Evolutionary conservation across 2,797 vertebrate species (phyloP).

Genomic region (Notoglanidium macrostoma): DNA sequence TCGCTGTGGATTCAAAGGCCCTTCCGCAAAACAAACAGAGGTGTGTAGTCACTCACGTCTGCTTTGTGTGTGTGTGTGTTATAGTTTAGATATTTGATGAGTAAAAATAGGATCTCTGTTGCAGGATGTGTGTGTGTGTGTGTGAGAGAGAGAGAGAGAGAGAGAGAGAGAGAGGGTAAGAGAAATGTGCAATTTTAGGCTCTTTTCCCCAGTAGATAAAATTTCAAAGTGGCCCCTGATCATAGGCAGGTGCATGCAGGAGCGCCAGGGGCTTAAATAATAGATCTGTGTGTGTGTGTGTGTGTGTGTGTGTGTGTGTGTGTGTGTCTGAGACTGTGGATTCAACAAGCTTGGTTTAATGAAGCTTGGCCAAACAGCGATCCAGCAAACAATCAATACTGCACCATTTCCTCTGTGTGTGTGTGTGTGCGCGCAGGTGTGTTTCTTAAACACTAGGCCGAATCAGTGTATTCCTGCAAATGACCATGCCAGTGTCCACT

Average conservation of each 20-base stretch:
- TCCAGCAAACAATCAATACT: slow-evolving; percentile 31
- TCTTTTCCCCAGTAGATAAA: slow-evolving; percentile 8
- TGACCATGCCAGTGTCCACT: neutral
- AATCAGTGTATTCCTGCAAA: neutral
- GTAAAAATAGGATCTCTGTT: neutral
- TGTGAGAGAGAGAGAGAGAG: neutral
- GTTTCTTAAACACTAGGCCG: neutral
- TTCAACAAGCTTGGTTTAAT: slow-evolving; percentile 41
- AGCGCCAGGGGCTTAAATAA: slow-evolving; percentile 8
- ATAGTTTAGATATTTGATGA: neutral
- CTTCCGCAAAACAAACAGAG: slow-evolving; percentile 89
- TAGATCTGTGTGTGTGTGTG: slow-evolving; percentile 33
- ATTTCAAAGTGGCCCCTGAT: slow-evolving; percentile 31
- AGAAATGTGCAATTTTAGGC: neutral
- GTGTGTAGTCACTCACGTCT: slow-evolving; percentile 67
- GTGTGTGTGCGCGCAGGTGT: neutral
- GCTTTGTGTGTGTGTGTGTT: neutral
- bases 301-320: neutral
- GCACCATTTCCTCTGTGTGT: slow-evolving; percentile 3
- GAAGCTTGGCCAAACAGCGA: slow-evolving; percentile 47
- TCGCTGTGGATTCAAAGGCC: slow-evolving; percentile 85
- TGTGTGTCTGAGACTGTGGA: neutral
- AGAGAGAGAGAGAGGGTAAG: neutral
- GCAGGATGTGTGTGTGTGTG: neutral
- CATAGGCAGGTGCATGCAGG: slow-evolving; percentile 24